phyloP scores from a whole-genome alignment of 1,140 invertebrate species.

The Drosophila erecta region DNA sequence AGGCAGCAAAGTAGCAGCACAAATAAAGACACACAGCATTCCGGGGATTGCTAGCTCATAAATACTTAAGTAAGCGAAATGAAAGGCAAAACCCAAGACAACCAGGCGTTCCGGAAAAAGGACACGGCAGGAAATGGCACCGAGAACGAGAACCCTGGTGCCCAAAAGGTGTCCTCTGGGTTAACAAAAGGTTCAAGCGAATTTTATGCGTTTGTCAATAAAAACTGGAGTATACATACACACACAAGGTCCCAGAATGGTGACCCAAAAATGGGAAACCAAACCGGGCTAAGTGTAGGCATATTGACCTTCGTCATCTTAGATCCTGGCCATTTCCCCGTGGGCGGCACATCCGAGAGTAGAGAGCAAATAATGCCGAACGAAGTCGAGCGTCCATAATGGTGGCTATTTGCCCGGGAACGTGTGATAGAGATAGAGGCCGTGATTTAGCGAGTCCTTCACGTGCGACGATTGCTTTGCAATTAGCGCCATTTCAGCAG shows the following conservation, averaged over 20 bases:
- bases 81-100: conserved; percentile 57
- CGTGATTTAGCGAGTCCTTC: conserved; percentile 64
- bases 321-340: conserved; percentile 35
- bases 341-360: conserved; percentile 20
- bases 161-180: conserved; percentile 62
- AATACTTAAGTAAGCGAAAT: conserved; percentile 80
- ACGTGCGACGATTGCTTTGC: conserved; percentile 76
- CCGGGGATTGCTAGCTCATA: conserved; percentile 81
- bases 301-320: conserved; percentile 73
- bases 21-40: conserved; percentile 80
- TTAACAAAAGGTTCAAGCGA: conserved; percentile 78
- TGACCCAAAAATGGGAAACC: conserved; percentile 57
- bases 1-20: conserved; percentile 81
- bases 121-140: conserved; percentile 59
- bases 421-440: conserved; percentile 30
- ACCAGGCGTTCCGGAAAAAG: conserved; percentile 21
- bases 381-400: background rate
- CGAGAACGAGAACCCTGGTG: conserved; percentile 15
- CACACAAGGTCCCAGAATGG: conserved; percentile 6
- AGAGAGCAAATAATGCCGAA: conserved; percentile 56
- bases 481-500: conserved; percentile 79
- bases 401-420: conserved; percentile 21
- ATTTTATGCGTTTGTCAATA: conserved; percentile 81
- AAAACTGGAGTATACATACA: conserved; percentile 52
- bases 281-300: conserved; percentile 79